Base-by-base conservation (phyloP, 2,888 invertebrate genomes). In the Stratiomys singularior region DNA sequence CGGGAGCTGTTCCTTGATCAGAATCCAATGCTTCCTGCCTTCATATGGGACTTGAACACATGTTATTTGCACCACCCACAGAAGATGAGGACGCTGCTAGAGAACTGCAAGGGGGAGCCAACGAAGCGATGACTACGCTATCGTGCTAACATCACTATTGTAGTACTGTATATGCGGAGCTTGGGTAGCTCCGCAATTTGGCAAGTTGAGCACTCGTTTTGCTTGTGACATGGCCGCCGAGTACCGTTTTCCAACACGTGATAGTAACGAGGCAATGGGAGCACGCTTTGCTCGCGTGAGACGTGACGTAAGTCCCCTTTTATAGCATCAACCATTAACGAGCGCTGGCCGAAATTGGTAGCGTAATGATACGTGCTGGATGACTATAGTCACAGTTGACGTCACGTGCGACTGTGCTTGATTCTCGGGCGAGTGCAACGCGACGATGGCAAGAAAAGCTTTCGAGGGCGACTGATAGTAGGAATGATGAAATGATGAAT, bases 201-300 rank as follows among this genome's bases (percentile, higher is more conserved):
- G 9, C 25, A 56, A 46, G 18, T 56, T 72, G 56, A 18, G 9
- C 37, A 5, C 5, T 52, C 56, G 66, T 15, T 18, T 18, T 63
- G 66, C 66, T 30, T 27, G 28, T 9, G 44, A 37, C 60, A 58
- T 27, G 47, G 23, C 69, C 7, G 27, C n/a, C 27, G 52, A 37
- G 44, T 74, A 44, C 74, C 60, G 44, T 78, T 78, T 71, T n/a
- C 58, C 46, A 78, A 72, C 78, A 78, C 78, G 78, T 78, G 78
- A 78, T 56, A 79, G 72, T 28, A 30, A 56, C 52, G 30, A 56
- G 72, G 74, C 37, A 74, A 58, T 1, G 4, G 44, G 60, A 30
- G 72, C 82, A 86, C 84, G 86, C 84, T 84, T 83, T 83, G 83
- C 83, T 86, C 86, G 86, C 86, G 86, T 86, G 86, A 86, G 86